A percentile compares a stretch with the other conserved stretches of the same genome.
Evolutionary conservation across 2,113 vertebrate genomes (phyloP).

Genomic region (Thryonomys swinderianus): DNA sequence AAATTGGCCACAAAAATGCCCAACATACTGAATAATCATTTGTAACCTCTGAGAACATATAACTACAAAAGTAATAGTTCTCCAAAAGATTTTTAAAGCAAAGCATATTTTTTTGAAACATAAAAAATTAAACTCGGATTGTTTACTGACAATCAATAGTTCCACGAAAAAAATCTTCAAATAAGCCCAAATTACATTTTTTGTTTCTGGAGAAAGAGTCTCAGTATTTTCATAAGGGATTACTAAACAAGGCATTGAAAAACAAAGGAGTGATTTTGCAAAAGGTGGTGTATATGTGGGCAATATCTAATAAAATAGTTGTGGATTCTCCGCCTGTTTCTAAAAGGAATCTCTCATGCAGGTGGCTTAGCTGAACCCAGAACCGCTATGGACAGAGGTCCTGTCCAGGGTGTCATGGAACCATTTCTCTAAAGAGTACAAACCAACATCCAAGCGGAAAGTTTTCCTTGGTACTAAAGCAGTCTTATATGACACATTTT

Average conservation of each 20-base stretch:
- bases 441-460: background rate
- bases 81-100: background rate
- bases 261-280: background rate
- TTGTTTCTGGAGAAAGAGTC: background rate
- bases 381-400: background rate
- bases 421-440: background rate
- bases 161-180: constrained; percentile 7
- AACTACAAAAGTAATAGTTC: background rate
- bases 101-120: background rate
- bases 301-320: background rate
- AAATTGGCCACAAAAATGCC: background rate
- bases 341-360: background rate
- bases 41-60: background rate
- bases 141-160: background rate
- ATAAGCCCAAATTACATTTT: background rate
- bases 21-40: background rate
- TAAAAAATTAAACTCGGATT: background rate
- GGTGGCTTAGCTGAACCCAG: background rate
- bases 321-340: too few relatives aligned
- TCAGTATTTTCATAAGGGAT: background rate
- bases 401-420: too few relatives aligned
- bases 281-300: background rate
- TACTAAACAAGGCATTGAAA: background rate
- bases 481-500: background rate
- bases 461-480: background rate